Evolutionary conservation across 64 coral and sea anemone genomes (phyloP).

Genomic region (Orbicella faveolata): DNA sequence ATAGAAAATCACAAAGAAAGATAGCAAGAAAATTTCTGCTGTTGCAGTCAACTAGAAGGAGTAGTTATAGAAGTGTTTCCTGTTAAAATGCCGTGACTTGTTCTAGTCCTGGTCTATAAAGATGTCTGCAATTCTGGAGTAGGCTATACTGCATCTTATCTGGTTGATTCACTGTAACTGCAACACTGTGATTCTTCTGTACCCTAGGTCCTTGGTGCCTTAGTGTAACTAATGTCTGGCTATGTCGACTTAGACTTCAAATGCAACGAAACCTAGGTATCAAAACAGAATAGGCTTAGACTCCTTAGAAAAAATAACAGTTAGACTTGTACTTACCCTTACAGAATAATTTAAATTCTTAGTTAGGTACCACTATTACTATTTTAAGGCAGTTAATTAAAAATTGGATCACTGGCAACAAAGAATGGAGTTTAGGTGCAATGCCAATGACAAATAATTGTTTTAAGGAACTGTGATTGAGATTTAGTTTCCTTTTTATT

Average conservation of each 20-base stretch:
- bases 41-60: not conserved
- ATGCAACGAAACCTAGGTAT: constrained; percentile 46
- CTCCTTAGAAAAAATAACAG: constrained; percentile 24
- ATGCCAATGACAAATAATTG: too few species aligned
- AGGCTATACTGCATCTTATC: constrained; percentile 45
- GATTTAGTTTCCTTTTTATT: too few species aligned
- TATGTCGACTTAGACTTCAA: constrained; percentile 52
- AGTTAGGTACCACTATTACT: too few species aligned
- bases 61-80: not conserved
- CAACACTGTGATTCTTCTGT: constrained; percentile 21
- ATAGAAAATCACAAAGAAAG: not conserved
- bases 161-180: constrained; percentile 34
- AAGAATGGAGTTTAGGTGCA: too few species aligned
- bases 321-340: not conserved
- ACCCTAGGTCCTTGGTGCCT: constrained; percentile 16
- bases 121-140: constrained; percentile 15
- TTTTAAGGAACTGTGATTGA: too few species aligned
- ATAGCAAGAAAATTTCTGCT: not conserved
- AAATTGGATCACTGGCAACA: too few species aligned
- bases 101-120: not conserved
- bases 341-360: not conserved
- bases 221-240: constrained; percentile 46
- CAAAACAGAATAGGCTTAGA: constrained; percentile 43
- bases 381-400: too few species aligned
- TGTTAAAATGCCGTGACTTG: constrained; percentile 12